A percentile compares a stretch with the other conserved stretches of the same genome.
These are phyloP conservation scores for cat (Felis catus) DNA, from an alignment of 2,113 vertebrate species.

Conservation along the genomic window F.catus_Fca126_mat1.0 CM031415.1:150097501-150098000, in stretches of 20 bases:
- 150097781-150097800: not conserved
- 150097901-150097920: not conserved
- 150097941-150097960: conserved; percentile 2
- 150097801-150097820: not conserved
- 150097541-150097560: not conserved
- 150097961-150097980: not conserved
- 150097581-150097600: not conserved
- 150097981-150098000: not conserved
- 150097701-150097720: conserved; percentile 35
- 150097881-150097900: not conserved
- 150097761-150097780: not conserved
- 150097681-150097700: not conserved
- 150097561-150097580: not conserved
- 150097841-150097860: not conserved
- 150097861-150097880: not conserved
- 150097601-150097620: conserved; percentile 7
- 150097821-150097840: not conserved
- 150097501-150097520: not conserved
- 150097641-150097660: conserved; percentile 44
- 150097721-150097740: not conserved
- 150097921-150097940: not conserved
- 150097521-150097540: not conserved
- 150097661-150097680: conserved; percentile 17
- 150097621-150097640: not conserved
- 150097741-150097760: not conserved